A percentile compares a stretch with the other conserved stretches of the same genome.
These are phyloP conservation scores for Callaeas wilsoni DNA, from an alignment of 2,113 vertebrate species.

Conservation along the genomic window DNA sequence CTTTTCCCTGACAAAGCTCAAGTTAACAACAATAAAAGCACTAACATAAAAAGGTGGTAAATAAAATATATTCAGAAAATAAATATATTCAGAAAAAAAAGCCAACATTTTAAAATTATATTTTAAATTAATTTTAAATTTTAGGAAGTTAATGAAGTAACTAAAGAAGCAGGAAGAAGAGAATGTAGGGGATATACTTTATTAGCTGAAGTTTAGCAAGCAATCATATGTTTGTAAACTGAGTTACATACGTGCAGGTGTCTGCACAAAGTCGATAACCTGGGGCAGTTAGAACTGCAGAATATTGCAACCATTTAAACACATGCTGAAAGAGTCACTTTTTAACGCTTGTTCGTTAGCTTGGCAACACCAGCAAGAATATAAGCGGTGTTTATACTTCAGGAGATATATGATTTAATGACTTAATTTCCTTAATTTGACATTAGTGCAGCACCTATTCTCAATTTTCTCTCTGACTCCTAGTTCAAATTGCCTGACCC, in stretches of 20 bases:
- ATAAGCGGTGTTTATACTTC: background rate
- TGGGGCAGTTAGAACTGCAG: background rate
- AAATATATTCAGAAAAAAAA: accelerated
- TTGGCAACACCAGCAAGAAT: background rate
- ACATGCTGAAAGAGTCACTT: background rate
- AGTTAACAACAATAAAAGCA: background rate
- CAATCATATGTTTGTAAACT: background rate
- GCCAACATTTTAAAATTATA: background rate
- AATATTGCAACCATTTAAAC: background rate
- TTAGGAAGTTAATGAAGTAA: background rate
- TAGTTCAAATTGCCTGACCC: background rate
- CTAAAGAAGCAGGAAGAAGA: background rate
- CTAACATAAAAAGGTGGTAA: background rate
- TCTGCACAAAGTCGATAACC: background rate
- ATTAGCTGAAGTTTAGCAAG: background rate
- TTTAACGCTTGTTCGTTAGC: background rate
- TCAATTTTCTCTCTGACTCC: background rate
- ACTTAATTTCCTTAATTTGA: background rate
- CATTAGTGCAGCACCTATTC: background rate
- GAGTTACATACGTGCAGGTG: background rate
- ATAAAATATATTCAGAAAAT: background rate
- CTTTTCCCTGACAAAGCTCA: background rate
- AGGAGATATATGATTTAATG: background rate
- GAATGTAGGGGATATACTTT: background rate
- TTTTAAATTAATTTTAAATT: background rate